Percentiles rank a stretch among this genome's conserved stretches.
These are phyloP conservation scores for Luscinia megarhynchos DNA, from an alignment of 2,797 vertebrate species.

Conservation along the genomic window DNA sequence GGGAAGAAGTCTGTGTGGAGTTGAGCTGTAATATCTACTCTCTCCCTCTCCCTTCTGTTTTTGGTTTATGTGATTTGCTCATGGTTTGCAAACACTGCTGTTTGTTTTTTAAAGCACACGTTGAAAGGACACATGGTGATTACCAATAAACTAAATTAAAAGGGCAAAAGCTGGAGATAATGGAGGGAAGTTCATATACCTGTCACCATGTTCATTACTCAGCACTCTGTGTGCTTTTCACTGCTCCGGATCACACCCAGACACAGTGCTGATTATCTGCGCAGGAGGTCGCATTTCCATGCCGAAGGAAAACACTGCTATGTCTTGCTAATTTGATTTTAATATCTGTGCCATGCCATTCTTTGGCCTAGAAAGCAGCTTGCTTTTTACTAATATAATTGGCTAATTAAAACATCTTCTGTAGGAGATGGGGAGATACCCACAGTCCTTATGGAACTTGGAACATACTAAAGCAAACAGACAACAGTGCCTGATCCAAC, in stretches of 20 bases:
- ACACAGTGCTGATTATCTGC: conserved; percentile 7
- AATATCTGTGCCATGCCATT: conserved; percentile 48
- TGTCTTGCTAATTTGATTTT: conserved; percentile 58
- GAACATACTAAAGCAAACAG: conserved; percentile 4
- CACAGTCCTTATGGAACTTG: conserved; percentile 7
- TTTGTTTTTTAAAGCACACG: neutral
- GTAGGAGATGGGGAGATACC: conserved; percentile 48
- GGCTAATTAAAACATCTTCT: conserved; percentile 58
- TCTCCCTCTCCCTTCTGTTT: neutral
- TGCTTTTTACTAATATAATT: conserved; percentile 57
- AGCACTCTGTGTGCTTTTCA: neutral
- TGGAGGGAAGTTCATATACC: neutral
- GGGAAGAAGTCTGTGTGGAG: neutral
- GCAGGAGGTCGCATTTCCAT: conserved; percentile 9
- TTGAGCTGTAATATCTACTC: neutral
- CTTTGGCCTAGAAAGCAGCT: conserved; percentile 56
- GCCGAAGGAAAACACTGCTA: conserved; percentile 7
- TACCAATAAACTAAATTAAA: neutral
- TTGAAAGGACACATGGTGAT: neutral
- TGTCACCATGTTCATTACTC: neutral
- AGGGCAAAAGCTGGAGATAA: neutral
- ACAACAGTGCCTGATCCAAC: neutral
- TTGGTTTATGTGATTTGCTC: neutral
- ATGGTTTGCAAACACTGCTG: neutral
- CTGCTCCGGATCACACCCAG: neutral